phyloP scores from a whole-genome alignment of 2,113 vertebrate species.

The Pleuronectes platessa region DNA sequence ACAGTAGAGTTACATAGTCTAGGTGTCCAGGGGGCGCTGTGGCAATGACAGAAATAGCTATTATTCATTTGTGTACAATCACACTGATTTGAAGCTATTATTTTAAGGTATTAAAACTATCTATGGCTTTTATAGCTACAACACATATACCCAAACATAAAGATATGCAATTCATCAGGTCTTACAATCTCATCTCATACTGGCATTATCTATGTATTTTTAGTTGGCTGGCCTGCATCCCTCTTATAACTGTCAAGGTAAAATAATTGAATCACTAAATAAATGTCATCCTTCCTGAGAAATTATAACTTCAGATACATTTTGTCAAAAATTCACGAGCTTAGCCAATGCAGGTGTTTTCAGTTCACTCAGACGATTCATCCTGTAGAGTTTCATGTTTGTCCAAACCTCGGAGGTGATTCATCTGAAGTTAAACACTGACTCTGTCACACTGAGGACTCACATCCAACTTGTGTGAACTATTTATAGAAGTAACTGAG shows the following conservation, averaged over 20 bases:
- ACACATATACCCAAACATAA: not conserved
- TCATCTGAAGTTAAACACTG: not conserved
- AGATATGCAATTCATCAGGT: no score
- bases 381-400: not conserved
- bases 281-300: not conserved
- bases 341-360: not conserved
- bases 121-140: not conserved
- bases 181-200: no score
- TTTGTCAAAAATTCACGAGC: not conserved
- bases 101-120: no score
- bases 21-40: no score
- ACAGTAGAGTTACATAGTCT: no score
- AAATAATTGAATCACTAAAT: not conserved
- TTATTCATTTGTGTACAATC: no score
- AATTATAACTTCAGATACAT: not conserved
- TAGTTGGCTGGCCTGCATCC: not conserved
- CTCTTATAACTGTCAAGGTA: not conserved
- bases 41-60: no score
- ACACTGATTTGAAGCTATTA: no score
- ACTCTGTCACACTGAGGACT: not conserved
- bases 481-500: slow-evolving; percentile 13
- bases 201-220: not conserved
- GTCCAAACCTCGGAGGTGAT: not conserved
- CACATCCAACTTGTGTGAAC: slow-evolving; percentile 10
- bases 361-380: not conserved